phyloP scores from a whole-genome alignment of 2,797 vertebrate species.

The Nasua narica region DNA sequence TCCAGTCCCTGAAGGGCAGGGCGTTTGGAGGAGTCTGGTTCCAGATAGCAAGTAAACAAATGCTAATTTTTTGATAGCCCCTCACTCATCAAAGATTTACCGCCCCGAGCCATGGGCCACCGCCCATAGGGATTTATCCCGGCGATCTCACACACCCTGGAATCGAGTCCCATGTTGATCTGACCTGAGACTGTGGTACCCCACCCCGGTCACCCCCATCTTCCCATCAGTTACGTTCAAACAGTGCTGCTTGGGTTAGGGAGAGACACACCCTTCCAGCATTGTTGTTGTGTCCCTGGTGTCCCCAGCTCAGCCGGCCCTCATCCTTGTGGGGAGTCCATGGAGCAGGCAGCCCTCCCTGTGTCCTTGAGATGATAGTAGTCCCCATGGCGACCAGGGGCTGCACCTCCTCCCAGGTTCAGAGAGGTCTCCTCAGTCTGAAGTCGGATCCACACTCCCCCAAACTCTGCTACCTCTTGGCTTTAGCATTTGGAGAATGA shows the following conservation, averaged over 20 bases:
- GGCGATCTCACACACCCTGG: fast-evolving
- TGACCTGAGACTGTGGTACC: background rate
- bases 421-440: background rate
- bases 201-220: fast-evolving
- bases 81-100: background rate
- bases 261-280: background rate
- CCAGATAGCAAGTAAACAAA: background rate
- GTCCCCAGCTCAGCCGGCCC: background rate
- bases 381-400: background rate
- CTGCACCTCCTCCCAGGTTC: background rate
- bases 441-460: background rate
- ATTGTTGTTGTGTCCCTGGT: background rate
- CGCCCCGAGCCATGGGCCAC: too few relatives aligned
- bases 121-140: background rate
- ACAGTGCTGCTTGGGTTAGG: background rate
- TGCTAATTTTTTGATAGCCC: background rate
- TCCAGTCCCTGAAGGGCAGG: background rate
- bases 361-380: background rate
- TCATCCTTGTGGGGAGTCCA: background rate
- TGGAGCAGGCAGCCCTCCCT: fast-evolving
- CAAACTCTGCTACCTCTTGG: background rate
- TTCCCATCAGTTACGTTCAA: background rate
- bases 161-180: background rate
- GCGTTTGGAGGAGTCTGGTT: background rate
- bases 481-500: background rate